Evolutionary conservation across 1,140 invertebrate genomes (phyloP).

Genomic region (Pseudobourletiella spinata): DNA sequence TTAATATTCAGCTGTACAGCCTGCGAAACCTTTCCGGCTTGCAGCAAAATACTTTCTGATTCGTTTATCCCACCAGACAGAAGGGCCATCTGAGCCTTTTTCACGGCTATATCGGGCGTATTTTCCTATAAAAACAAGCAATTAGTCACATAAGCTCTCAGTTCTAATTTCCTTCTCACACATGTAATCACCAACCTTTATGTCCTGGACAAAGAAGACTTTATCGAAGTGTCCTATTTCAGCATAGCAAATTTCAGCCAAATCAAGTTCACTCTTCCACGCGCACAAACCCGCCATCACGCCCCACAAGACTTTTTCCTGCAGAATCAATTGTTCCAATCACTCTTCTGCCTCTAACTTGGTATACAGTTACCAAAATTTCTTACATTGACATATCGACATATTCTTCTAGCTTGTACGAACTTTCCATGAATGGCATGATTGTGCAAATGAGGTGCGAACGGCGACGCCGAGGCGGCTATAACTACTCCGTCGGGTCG

Average conservation of each 20-base stretch:
- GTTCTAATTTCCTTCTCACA: no score
- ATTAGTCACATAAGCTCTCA: no score
- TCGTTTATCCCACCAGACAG: constrained; percentile 67
- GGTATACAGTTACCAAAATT: background rate
- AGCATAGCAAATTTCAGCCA: constrained; percentile 89
- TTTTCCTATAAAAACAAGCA: constrained; percentile 42
- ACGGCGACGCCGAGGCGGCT: constrained; percentile 54
- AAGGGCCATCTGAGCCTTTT: constrained; percentile 69
- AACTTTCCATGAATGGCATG: constrained; percentile 56
- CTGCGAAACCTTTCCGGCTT: constrained; percentile 62
- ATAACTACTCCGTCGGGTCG: constrained; percentile 60
- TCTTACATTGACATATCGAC: constrained; percentile 63
- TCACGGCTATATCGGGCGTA: constrained; percentile 48
- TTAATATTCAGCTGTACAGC: constrained; percentile 73
- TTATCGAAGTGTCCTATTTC: constrained; percentile 83
- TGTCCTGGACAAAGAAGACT: constrained; percentile 77
- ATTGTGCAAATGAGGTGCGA: constrained; percentile 54
- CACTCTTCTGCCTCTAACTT: no score
- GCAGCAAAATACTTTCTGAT: constrained; percentile 71
- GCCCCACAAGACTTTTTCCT: constrained; percentile 77
- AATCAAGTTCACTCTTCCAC: constrained; percentile 63
- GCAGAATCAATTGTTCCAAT: constrained; percentile 10
- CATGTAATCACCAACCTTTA: constrained; percentile 55
- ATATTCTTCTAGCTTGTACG: constrained; percentile 67
- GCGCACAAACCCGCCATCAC: constrained; percentile 78